phyloP scores from a whole-genome alignment of 92 coral and sea anemone genomes.

The Blastomussa wellsi region DNA sequence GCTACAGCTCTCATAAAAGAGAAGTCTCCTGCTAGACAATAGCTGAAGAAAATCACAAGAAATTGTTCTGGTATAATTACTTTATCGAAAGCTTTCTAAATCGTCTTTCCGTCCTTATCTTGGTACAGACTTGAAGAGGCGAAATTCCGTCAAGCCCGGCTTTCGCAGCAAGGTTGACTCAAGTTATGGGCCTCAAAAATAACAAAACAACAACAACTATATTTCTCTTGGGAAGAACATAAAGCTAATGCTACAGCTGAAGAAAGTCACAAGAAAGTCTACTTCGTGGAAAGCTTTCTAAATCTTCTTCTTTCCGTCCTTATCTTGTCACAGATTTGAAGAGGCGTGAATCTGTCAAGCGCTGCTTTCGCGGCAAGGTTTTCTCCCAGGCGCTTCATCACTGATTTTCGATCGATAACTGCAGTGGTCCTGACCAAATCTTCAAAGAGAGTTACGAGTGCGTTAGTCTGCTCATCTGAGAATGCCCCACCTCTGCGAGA shows the following conservation, averaged over 20 bases:
- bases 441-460: constrained; percentile 32
- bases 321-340: constrained; percentile 56
- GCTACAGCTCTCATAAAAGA: neutral
- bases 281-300: neutral
- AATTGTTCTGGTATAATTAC: no score
- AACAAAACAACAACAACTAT: no score
- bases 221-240: no score
- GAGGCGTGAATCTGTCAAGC: constrained; percentile 33
- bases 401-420: neutral
- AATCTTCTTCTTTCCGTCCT: constrained; percentile 44
- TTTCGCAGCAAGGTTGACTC: no score
- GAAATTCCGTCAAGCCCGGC: no score
- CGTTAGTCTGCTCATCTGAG: constrained; percentile 25
- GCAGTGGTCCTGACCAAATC: constrained; percentile 25
- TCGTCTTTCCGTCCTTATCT: no score
- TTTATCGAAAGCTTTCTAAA: no score
- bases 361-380: neutral
- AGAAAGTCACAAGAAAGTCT: neutral
- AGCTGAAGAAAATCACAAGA: no score
- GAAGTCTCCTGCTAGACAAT: neutral
- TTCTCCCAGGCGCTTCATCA: neutral
- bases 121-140: no score
- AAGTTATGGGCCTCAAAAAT: no score
- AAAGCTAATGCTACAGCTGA: no score
- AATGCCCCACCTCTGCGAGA: constrained; percentile 32